Conservation (phyloP, 2,113 vertebrate species). For the Oncorhynchus keta region DNA sequence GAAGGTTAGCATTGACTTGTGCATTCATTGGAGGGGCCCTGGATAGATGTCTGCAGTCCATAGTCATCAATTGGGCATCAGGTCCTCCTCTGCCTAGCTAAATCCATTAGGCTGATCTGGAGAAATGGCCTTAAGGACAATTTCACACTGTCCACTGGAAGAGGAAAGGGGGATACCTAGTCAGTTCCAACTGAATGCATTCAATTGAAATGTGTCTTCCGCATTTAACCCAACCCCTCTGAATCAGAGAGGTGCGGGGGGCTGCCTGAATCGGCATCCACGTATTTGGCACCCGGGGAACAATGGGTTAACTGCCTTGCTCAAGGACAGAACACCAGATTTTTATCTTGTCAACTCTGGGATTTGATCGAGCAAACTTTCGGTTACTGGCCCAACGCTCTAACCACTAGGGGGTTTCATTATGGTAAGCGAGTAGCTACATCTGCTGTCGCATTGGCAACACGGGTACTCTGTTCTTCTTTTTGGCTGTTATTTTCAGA, state of each 20-base stretch:
- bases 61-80: constrained; percentile 15
- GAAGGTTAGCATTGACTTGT: constrained; percentile 23
- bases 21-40: constrained; percentile 8
- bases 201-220: no score
- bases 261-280: no score
- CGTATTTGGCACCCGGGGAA: no score
- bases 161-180: no score
- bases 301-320: no score
- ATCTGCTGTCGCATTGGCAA: background rate
- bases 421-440: background rate
- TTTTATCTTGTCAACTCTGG: no score
- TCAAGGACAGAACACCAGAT: no score
- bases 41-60: constrained; percentile 20
- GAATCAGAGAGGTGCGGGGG: no score
- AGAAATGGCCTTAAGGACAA: background rate
- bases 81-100: background rate
- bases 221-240: no score
- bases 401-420: background rate
- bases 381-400: no score
- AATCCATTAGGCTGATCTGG: constrained; percentile 5
- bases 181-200: no score
- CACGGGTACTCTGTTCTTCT: background rate
- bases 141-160: background rate
- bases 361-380: no score
- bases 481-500: background rate